Conservation (phyloP, 2,888 invertebrate genomes). For the Lottia gigantea region DNA sequence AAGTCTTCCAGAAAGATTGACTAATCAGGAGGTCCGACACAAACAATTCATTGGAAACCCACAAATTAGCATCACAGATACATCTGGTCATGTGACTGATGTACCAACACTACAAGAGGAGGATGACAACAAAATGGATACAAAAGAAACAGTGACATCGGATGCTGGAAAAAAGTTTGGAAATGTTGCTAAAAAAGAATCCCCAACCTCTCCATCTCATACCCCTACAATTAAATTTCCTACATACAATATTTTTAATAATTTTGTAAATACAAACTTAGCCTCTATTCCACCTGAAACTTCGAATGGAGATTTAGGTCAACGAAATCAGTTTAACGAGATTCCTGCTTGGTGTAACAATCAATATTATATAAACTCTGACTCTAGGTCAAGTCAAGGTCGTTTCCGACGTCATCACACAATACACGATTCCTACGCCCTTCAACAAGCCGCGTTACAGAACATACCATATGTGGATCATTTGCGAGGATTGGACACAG, state of each 20-base stretch:
- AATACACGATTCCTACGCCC: constrained; percentile 19
- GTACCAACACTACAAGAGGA: constrained; percentile 39
- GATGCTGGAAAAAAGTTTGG: neutral
- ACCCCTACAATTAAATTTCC: constrained; percentile 11
- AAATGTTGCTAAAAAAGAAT: neutral
- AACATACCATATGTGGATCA: constrained; percentile 15
- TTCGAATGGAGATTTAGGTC: neutral
- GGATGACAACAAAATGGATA: constrained; percentile 20
- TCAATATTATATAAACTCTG: constrained; percentile 18
- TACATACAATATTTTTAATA: constrained; percentile 22
- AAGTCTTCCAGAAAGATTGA: constrained; percentile 13
- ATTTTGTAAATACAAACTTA: constrained; percentile 47
- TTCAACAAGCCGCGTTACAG: constrained; percentile 18
- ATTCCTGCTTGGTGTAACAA: constrained; percentile 18
- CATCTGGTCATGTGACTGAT: constrained; percentile 75
- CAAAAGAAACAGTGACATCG: constrained; percentile 9
- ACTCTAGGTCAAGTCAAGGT: constrained; percentile 18
- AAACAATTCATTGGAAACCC: constrained; percentile 72
- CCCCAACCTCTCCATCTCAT: neutral
- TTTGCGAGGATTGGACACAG: neutral
- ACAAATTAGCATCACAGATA: constrained; percentile 92
- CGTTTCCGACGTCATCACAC: constrained; percentile 28
- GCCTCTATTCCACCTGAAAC: constrained; percentile 42
- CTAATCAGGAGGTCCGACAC: constrained; percentile 28
- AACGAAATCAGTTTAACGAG: constrained; percentile 3